Conservation (phyloP, 2,888 invertebrate species). For the Ichneumoninae sp. region DNA sequence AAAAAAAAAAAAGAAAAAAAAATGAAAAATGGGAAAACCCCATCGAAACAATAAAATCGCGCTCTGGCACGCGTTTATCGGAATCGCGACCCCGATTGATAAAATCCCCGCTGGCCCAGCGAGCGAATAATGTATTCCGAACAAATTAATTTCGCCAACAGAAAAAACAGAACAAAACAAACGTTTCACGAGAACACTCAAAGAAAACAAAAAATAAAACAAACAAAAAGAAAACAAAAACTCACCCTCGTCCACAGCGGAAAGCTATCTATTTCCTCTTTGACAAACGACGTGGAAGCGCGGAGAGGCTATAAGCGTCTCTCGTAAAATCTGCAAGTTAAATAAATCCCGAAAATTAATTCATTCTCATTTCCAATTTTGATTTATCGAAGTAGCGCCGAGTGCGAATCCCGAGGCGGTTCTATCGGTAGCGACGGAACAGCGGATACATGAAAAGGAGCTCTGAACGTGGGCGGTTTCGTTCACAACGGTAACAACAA, state of each 20-base stretch:
- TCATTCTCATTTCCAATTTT: constrained; percentile 66
- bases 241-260: not conserved
- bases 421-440: not conserved
- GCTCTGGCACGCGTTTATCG: not conserved
- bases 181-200: not conserved
- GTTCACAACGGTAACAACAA: constrained; percentile 61
- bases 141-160: constrained; percentile 7
- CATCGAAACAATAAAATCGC: not conserved
- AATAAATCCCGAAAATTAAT: constrained; percentile 57
- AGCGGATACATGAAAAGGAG: not conserved
- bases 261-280: constrained; percentile 42
- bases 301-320: not conserved
- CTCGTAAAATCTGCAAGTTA: constrained; percentile 58
- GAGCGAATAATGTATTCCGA: not conserved
- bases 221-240: not conserved
- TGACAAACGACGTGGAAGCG: constrained; percentile 47
- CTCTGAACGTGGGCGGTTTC: constrained; percentile 18
- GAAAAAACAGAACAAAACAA: not conserved
- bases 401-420: not conserved
- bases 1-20: not conserved
- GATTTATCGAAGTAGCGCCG: constrained; percentile 54
- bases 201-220: constrained; percentile 20
- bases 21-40: not conserved
- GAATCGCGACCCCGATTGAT: not conserved
- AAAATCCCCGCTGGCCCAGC: constrained; percentile 4